phyloP scores from a whole-genome alignment of 1,140 invertebrate genomes.

The Eupeodes corollae region DNA sequence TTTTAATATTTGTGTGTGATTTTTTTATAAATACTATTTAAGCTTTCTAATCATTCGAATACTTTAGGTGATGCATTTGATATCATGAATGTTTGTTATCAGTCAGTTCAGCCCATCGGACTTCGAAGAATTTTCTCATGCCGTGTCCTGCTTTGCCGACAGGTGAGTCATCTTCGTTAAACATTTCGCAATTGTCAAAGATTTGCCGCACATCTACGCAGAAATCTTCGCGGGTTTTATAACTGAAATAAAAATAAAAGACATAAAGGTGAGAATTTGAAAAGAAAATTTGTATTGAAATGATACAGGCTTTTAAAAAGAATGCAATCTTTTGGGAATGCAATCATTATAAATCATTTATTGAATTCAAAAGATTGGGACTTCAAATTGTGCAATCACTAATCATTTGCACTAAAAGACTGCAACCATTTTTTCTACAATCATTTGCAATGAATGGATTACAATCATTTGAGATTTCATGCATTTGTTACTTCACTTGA shows the following conservation, averaged over 20 bases:
- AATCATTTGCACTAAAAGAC: too few species aligned
- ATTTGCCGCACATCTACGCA: slow-evolving; percentile 81
- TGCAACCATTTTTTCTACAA: too few species aligned
- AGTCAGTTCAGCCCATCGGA: slow-evolving; percentile 63
- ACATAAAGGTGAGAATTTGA: neutral
- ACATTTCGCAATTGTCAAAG: slow-evolving; percentile 93
- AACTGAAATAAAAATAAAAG: slow-evolving; percentile 44
- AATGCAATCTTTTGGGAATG: too few species aligned
- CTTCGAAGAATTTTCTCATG: slow-evolving; percentile 85
- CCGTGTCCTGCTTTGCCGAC: slow-evolving; percentile 88
- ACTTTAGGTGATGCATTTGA: slow-evolving; percentile 10
- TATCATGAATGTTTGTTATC: slow-evolving; percentile 36
- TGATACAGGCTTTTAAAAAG: too few species aligned
- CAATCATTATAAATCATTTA: too few species aligned
- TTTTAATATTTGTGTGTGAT: neutral
- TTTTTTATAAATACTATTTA: neutral
- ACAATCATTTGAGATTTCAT: too few species aligned
- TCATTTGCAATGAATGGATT: too few species aligned
- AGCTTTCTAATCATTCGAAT: slow-evolving; percentile 7
- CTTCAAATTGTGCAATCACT: too few species aligned
- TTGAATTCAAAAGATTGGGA: too few species aligned
- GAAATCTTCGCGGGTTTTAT: slow-evolving; percentile 81
- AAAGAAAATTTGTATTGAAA: too few species aligned
- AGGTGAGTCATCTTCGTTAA: slow-evolving; percentile 94
- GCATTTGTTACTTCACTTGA: too few species aligned